These are phyloP conservation scores for Drosophila cyrtoloma DNA, from an alignment of 2,888 invertebrate genomes.

Conservation along the genomic window DNA sequence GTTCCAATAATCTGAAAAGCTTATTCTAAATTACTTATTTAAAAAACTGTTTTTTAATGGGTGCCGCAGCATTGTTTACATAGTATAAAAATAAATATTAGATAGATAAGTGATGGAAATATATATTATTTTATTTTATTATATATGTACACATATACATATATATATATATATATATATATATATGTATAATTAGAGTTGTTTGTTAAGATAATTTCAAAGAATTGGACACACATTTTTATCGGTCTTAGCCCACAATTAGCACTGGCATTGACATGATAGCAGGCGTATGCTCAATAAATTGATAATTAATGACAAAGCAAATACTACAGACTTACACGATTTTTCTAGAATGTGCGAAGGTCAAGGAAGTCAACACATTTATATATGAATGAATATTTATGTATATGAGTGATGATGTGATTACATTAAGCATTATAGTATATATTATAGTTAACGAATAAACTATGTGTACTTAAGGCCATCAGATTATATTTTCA, in stretches of 20 bases:
- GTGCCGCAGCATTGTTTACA: not conserved
- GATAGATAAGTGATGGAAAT: not conserved
- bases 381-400: too few species aligned
- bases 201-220: too few species aligned
- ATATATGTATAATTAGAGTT: too few species aligned
- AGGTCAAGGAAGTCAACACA: not conserved
- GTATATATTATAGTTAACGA: not conserved
- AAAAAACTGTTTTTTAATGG: not conserved
- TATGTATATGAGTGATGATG: not conserved
- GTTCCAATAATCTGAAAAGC: not conserved
- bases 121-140: not conserved
- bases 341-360: not conserved
- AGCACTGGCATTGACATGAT: not conserved
- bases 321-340: not conserved
- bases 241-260: not conserved
- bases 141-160: not conserved
- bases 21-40: not conserved
- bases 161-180: too few species aligned
- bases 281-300: not conserved
- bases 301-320: not conserved
- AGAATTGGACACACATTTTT: not conserved
- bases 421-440: not conserved
- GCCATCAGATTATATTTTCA: not conserved
- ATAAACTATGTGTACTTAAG: constrained; percentile 1
- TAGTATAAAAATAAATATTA: not conserved